phyloP scores from a whole-genome alignment of 30 jellyfish, hydroid and myxozoan species.

The Sanderia malayensis region DNA sequence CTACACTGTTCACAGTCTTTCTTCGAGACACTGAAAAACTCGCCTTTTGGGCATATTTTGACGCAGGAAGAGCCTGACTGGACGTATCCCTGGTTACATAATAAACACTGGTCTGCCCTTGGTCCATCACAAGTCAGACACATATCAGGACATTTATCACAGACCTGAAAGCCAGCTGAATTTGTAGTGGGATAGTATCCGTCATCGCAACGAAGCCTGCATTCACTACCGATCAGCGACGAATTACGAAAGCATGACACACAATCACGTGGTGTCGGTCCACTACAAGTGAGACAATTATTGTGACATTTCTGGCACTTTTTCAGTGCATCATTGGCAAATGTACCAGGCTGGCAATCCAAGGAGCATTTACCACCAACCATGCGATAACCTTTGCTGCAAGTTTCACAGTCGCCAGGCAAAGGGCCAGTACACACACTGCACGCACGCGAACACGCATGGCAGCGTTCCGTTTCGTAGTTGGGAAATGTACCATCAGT shows the following conservation, averaged over 20 bases:
- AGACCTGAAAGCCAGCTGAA: conserved; percentile 8
- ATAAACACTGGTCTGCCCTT: conserved; percentile 36
- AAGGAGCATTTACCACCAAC: conserved; percentile 36
- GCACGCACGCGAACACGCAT: conserved; percentile 62
- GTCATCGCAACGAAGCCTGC: background rate
- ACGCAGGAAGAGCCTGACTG: conserved; percentile 36
- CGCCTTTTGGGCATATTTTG: conserved; percentile 30
- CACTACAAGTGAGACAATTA: conserved; percentile 59
- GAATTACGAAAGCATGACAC: conserved; percentile 8
- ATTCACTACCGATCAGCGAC: background rate
- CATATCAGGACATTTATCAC: conserved; percentile 50
- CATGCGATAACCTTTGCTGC: conserved; percentile 36
- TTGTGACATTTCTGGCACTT: conserved; percentile 61
- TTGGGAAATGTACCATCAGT: conserved; percentile 52
- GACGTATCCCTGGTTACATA: conserved; percentile 40
- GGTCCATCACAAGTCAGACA: conserved; percentile 73
- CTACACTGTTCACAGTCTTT: conserved; percentile 34
- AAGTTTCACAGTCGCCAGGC: conserved; percentile 35
- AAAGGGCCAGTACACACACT: conserved; percentile 67
- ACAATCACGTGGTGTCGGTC: conserved; percentile 22
- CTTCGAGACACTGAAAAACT: conserved; percentile 5
- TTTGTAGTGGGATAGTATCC: conserved; percentile 9
- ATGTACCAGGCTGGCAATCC: conserved; percentile 49
- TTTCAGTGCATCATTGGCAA: background rate
- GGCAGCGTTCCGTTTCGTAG: conserved; percentile 60